phyloP scores from a whole-genome alignment of 1,140 invertebrate species.

The Hirudo medicinalis region DNA sequence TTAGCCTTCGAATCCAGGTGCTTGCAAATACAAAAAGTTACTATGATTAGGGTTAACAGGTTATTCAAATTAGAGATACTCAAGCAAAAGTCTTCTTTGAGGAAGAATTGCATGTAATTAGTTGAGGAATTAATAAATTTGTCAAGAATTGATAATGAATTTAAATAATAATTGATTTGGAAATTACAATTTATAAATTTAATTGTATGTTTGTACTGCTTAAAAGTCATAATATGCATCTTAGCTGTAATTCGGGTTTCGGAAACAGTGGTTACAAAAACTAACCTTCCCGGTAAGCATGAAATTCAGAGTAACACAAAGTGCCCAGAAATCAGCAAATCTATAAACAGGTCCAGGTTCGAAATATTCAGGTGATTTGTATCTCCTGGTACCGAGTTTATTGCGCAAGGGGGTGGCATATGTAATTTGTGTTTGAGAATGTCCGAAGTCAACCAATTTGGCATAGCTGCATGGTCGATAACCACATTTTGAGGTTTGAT shows the following conservation, averaged over 20 bases:
- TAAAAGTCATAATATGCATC: not conserved
- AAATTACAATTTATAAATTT: too few relatives aligned
- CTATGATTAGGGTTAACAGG: too few relatives aligned
- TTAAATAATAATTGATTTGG: too few relatives aligned
- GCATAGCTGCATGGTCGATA: not conserved
- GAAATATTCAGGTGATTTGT: conserved; percentile 11
- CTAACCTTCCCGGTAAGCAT: conserved; percentile 3
- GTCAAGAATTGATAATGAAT: too few relatives aligned
- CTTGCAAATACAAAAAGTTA: not conserved
- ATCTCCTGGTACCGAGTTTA: conserved; percentile 1
- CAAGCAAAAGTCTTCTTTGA: too few relatives aligned
- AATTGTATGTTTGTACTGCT: not conserved
- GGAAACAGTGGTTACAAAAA: not conserved
- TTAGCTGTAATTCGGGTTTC: not conserved
- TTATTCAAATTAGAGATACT: too few relatives aligned
- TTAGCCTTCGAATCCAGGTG: not conserved
- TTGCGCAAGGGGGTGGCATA: not conserved
- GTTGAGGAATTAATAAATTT: too few relatives aligned
- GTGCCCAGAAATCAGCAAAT: conserved; percentile 9
- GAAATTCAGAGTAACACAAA: not conserved
- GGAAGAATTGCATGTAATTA: too few relatives aligned
- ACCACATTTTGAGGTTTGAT: not conserved
- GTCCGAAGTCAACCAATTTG: conserved; percentile 8
- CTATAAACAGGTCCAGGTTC: not conserved
- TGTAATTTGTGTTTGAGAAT: not conserved